These are phyloP conservation scores for Nicator chloris DNA, from an alignment of 2,113 vertebrate genomes.

Conservation along the genomic window DNA sequence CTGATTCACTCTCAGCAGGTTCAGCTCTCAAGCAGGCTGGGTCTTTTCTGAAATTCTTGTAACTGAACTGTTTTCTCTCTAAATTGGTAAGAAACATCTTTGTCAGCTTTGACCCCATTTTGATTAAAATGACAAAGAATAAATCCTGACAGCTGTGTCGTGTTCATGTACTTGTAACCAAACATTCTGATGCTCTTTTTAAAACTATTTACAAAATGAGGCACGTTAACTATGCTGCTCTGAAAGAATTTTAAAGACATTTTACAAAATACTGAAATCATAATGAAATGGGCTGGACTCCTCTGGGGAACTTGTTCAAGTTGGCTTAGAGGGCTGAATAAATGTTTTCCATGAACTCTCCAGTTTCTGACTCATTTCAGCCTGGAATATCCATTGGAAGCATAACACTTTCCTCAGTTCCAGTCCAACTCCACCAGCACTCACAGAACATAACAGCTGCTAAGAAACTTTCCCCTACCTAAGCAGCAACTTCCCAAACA, in stretches of 20 bases:
- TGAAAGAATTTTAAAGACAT: background rate
- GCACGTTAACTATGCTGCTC: background rate
- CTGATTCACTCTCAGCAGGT: background rate
- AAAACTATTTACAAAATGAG: background rate
- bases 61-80: background rate
- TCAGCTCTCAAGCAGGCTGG: background rate
- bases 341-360: background rate
- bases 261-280: background rate
- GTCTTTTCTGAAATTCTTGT: background rate
- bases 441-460: background rate
- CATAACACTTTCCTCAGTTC: background rate
- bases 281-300: background rate
- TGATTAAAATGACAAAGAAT: background rate
- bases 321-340: background rate
- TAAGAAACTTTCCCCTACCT: background rate
- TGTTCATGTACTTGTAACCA: background rate
- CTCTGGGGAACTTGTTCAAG: background rate
- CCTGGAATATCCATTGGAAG: slow-evolving; percentile 2
- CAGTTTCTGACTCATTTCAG: slow-evolving; percentile 46
- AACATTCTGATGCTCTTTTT: background rate
- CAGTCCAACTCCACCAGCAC: background rate
- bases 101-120: background rate
- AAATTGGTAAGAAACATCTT: background rate
- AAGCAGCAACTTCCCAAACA: background rate
- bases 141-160: background rate